Evolutionary conservation across 2,797 vertebrate genomes (phyloP), one percentile per base, ranked within the genome.

Genomic region (Okamejei kenojei): DNA sequence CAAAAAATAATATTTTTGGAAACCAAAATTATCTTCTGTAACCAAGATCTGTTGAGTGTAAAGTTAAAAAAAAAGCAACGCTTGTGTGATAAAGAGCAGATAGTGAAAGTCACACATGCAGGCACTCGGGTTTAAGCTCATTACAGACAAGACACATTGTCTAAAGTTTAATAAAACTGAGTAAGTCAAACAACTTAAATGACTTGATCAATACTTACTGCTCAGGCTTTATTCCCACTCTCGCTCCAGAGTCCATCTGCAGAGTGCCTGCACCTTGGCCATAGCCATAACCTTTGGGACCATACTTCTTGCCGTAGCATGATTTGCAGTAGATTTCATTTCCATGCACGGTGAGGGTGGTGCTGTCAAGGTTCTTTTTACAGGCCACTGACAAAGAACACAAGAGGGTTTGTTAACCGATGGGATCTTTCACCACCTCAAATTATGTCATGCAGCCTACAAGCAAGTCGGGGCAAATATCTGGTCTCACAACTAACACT

Each of bases 271-370:
- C 98, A 73, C 98, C 98, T 82, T 97, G 97, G 79, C 98, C 98
- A 0, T 96, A 99, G 32, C 98, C 98, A 0, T 99, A 99, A 95
- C 98, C 98, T 96, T 99, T 99, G 93, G 98, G 98, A 4, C 98
- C 98, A 0, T 99, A 98, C 95, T 99, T 99, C 96, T 99, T 99
- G 95, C 98, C 98, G 0, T 99, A 99, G 96, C 98, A 99, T 0
- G 98, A 98, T 95, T 98, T 99, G 96, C 98, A 99, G 96, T 98
- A 99, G 96, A 99, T 98, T 95, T 99, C 98, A 61, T 99, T 97
- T 54, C 96, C 97, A 0, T 99, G 98, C 94, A 99, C 98, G 0
- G 98, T 97, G 93, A 99, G 98, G 0, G 98, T 99, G 65, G 98
- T 99, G 95, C 98, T 99, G 96, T 99, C 98, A 95, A 99, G 95